These are phyloP conservation scores for Dinomys branickii DNA, from an alignment of 2,113 vertebrate species.

Conservation along the genomic window DNA sequence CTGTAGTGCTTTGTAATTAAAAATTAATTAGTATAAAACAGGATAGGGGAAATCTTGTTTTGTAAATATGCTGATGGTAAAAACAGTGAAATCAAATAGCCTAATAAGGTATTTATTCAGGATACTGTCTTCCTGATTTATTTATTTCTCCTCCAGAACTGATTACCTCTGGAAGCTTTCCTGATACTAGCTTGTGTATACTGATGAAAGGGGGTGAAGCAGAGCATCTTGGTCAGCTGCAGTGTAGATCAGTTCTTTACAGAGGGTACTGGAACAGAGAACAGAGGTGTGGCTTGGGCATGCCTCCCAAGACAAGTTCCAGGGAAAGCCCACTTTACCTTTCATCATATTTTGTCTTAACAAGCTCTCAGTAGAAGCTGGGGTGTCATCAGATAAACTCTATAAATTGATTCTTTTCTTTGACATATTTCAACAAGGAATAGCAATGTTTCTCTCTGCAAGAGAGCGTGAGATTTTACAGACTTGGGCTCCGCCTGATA, in stretches of 20 bases:
- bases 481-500: not conserved
- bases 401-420: constrained; percentile 40
- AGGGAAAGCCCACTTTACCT: constrained; percentile 8
- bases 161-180: constrained; percentile 81
- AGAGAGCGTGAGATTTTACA: not conserved
- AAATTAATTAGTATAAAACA: constrained; percentile 73
- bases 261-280: constrained; percentile 47
- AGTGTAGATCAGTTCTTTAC: constrained; percentile 62
- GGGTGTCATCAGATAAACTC: constrained; percentile 48
- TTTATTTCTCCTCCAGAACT: constrained; percentile 77
- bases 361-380: constrained; percentile 60
- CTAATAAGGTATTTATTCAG: constrained; percentile 81
- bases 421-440: constrained; percentile 15
- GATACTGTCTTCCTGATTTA: constrained; percentile 71
- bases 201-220: constrained; percentile 74
- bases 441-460: not conserved
- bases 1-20: constrained; percentile 63
- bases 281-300: not conserved
- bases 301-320: not conserved
- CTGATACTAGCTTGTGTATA: constrained; percentile 76
- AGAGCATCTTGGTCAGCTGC: constrained; percentile 73
- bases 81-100: constrained; percentile 72
- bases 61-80: constrained; percentile 68
- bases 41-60: constrained; percentile 50
- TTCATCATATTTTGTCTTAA: constrained; percentile 61